Base-by-base conservation (phyloP, 2,797 vertebrate species). In the Eutrigla gurnardus region DNA sequence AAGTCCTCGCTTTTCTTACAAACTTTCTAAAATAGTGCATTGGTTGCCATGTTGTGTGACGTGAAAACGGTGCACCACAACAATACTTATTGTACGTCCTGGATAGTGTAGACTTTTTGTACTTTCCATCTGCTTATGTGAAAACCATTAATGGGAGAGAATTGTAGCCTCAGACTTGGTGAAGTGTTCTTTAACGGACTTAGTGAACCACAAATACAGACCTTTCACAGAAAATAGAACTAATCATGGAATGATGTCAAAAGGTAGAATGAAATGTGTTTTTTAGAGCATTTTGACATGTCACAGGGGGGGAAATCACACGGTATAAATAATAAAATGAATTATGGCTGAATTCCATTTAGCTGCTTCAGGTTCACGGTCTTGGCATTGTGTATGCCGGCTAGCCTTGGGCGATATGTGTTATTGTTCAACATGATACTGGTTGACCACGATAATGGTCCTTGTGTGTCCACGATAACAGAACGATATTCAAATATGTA, bases 1-100 rank as follows among this genome's bases (percentile, higher is more conserved):
- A 70, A 86, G 78, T 78, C 81, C 69, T 86, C 73, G 65, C 61
- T 82, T 70, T 63, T 71, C 79, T 78, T 57, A 15, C 72, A 83
- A 92, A 92, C 86, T 93, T 92, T 89, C 65, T 57, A 13, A 67
- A 78, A 55, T 60, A 74, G 54, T 64, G 40, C 67, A 40, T 54
- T 45, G 61, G 37, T 62, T 55, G 14, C 5, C 13, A 11, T 61
- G 55, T 2, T 42, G 37, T 78, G 45, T 43, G 52, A 73, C 49
- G 10, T 52, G 7, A 55, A 63, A 70, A 54, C 17, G 37, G 13
- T 47, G 8, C 25, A 25, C 25, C 25, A 25, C 25, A 25, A 49
- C 2, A 0, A 11, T 37, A 54, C 11, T 33, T 50, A 12, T 15
- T 71, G 40, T 73, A 32, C 45, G 13, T 52, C 14, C 18, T 40